Percentiles rank a stretch among this genome's conserved stretches.
Conservation (phyloP, 1,140 invertebrate genomes). For the Phenacoccus solenopsis region DNA sequence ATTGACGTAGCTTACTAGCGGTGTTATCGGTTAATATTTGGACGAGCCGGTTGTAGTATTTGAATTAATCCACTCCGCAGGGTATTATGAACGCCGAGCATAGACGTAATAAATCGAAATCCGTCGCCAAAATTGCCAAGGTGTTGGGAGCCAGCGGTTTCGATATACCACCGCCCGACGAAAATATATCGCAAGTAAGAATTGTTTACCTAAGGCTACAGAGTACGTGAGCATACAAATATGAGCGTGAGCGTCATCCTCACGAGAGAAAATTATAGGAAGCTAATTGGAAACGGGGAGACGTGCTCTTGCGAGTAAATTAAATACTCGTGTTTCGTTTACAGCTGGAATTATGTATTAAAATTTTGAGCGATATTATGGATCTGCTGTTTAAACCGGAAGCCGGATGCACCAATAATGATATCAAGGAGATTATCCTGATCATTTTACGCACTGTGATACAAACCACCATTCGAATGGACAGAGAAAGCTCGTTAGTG, state of each 20-base stretch:
- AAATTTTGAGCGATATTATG: conserved; percentile 78
- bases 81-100: conserved; percentile 32
- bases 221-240: too few species aligned
- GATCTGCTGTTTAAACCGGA: conserved; percentile 58
- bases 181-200: conserved; percentile 11
- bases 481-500: conserved; percentile 54
- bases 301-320: too few species aligned
- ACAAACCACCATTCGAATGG: conserved; percentile 67
- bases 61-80: conserved; percentile 23
- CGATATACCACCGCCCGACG: conserved; percentile 21
- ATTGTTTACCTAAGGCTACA: too few species aligned
- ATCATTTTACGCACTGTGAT: conserved; percentile 68
- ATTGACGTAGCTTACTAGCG: too few species aligned
- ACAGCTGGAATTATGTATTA: conserved; percentile 76
- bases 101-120: conserved; percentile 39
- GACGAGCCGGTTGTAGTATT: too few species aligned
- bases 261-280: too few species aligned
- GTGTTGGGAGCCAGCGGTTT: conserved; percentile 50
- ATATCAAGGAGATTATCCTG: conserved; percentile 65
- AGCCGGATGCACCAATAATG: conserved; percentile 55
- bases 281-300: too few species aligned
- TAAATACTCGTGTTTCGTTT: too few species aligned
- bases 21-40: too few species aligned
- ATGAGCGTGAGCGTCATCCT: too few species aligned
- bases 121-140: conserved; percentile 59